Percentiles rank a stretch among this genome's conserved stretches.
These are phyloP conservation scores for Agriotes lineatus DNA, from an alignment of 2,888 invertebrate species.

Conservation along the genomic window DNA sequence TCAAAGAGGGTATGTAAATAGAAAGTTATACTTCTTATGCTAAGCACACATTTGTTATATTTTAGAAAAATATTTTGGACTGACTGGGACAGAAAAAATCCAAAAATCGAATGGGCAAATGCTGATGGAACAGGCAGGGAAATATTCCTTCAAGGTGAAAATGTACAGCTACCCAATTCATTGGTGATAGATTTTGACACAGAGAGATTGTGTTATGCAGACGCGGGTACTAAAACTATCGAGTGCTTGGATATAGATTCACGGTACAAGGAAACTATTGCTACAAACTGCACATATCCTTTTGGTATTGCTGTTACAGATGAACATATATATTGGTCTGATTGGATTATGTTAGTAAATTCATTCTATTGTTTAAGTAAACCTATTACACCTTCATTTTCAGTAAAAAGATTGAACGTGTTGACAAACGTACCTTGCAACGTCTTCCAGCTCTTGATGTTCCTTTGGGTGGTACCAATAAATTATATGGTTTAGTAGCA, in stretches of 20 bases:
- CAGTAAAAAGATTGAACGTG: slow-evolving; percentile 86
- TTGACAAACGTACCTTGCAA: slow-evolving; percentile 71
- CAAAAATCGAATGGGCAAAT: slow-evolving; percentile 95
- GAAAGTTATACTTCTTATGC: background rate
- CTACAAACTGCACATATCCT: slow-evolving; percentile 87
- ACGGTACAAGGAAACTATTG: slow-evolving; percentile 78
- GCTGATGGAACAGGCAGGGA: slow-evolving; percentile 90
- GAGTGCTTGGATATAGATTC: slow-evolving; percentile 86
- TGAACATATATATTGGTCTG: slow-evolving; percentile 94
- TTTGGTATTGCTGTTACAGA: slow-evolving; percentile 90
- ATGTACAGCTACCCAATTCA: slow-evolving; percentile 91
- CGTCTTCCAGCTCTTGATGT: slow-evolving; percentile 74
- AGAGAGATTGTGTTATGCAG: slow-evolving; percentile 94
- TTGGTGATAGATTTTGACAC: slow-evolving; percentile 86
- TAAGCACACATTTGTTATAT: too few species aligned
- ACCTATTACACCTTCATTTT: slow-evolving; percentile 50
- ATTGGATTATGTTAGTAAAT: slow-evolving; percentile 92
- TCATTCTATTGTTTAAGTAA: background rate
- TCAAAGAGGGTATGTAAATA: slow-evolving; percentile 75
- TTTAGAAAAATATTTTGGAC: slow-evolving; percentile 95
- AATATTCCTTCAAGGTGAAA: slow-evolving; percentile 74
- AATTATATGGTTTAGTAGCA: slow-evolving; percentile 89
- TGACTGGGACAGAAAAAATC: slow-evolving; percentile 92
- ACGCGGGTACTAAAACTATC: slow-evolving; percentile 85
- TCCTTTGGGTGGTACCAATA: slow-evolving; percentile 85